Base-by-base conservation (phyloP, 2,888 invertebrate species). In the Drosophila buzzatii region DNA sequence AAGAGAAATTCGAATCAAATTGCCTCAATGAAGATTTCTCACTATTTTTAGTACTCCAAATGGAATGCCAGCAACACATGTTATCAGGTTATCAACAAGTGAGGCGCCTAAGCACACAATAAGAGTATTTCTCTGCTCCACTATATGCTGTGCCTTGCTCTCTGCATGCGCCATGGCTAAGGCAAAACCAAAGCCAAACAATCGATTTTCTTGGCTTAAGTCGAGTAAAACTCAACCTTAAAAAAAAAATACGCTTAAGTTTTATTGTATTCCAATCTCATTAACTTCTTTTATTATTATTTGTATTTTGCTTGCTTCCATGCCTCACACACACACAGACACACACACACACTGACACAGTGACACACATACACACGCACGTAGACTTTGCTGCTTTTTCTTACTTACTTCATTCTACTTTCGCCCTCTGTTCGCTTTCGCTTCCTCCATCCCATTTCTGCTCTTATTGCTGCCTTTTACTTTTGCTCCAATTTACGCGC, bases 201-300 rank as follows among this genome's bases (percentile, higher is more conserved):
- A 88, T 88, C 89, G 85, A 85, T 85, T 88, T 85, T 88, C 73
- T 57, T 35, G 73, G 70, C 82, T 87, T 85, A 79, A 73, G 85
- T 70, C 70, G 58, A 70, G 70, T 56, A 70, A 87, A 81, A 86
- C 71, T 84, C 79, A 79, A 71, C 72, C 81, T 87, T 79, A 79
- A 85, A 88, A 85, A 85, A 82, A 88, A 88, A 85, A 85, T 80
- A 63, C 79, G 85, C 89, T 88, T 85, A 82, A 85, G 83, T 85
- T 85, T 85, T 85, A 85, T 85, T 85, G 88, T 88, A 85, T 85
- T 82, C 81, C 85, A 85, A 85, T 85, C 81, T 85, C 85, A 85
- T 85, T 85, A 85, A 88, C 81, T 88, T 85, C 79, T 82, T 85
- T 85, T 85, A 85, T 85, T 88, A 88, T 85, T 88, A 86, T 84